Conservation (phyloP, 2,888 invertebrate species). For the Atethmia centrago region DNA sequence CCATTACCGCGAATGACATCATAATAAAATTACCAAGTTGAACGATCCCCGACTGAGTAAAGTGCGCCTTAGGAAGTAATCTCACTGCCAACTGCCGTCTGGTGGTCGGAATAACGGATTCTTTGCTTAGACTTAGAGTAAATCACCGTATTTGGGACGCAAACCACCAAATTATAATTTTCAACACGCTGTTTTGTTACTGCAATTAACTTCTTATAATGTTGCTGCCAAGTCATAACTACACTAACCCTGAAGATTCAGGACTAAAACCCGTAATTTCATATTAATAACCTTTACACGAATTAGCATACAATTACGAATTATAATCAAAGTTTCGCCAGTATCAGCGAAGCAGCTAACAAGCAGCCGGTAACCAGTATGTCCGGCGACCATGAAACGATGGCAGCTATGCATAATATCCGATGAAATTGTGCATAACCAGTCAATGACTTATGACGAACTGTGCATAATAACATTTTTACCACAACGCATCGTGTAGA, state of each 20-base stretch:
- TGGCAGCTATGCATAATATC: slow-evolving; percentile 69
- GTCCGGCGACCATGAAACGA: slow-evolving; percentile 62
- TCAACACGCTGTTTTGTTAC: slow-evolving; percentile 6
- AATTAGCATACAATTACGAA: slow-evolving; percentile 60
- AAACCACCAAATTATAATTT: slow-evolving; percentile 49
- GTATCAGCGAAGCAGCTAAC: slow-evolving; percentile 50
- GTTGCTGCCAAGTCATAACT: background rate
- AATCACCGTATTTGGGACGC: slow-evolving; percentile 59
- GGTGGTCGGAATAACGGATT: slow-evolving; percentile 63
- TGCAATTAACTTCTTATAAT: slow-evolving; percentile 29
- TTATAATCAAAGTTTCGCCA: slow-evolving; percentile 53
- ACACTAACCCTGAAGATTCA: background rate
- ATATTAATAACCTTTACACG: slow-evolving; percentile 10
- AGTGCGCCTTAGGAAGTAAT: slow-evolving; percentile 63
- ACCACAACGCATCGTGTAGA: slow-evolving; percentile 65
- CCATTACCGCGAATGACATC: slow-evolving; percentile 69
- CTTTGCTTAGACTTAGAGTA: slow-evolving; percentile 54
- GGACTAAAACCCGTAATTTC: background rate
- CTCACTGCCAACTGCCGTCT: slow-evolving; percentile 57
- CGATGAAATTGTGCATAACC: slow-evolving; percentile 80
- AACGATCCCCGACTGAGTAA: slow-evolving; percentile 65
- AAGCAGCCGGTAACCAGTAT: slow-evolving; percentile 45
- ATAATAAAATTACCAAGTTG: slow-evolving; percentile 73
- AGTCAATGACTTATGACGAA: slow-evolving; percentile 77
- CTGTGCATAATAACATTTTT: slow-evolving; percentile 72